Conservation (phyloP, 2,797 vertebrate species). For the Typhlichthys eigenmanni region DNA sequence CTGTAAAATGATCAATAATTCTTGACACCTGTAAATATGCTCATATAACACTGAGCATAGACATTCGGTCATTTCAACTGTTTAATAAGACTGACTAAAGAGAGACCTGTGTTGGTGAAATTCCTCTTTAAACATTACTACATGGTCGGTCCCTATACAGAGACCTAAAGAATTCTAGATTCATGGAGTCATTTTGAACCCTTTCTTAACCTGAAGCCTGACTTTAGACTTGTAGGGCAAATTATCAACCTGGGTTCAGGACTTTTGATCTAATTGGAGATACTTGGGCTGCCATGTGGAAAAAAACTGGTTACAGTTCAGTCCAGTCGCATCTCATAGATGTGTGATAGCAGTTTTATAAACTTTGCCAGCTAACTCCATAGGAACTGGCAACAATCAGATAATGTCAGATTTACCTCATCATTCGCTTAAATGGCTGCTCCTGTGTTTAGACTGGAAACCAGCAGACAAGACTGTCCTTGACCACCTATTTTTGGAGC, state of each 20-base stretch:
- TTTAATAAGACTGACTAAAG: slow-evolving; percentile 3
- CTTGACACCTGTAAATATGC: slow-evolving; percentile 37
- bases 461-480: slow-evolving; percentile 75
- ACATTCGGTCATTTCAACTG: slow-evolving; percentile 7
- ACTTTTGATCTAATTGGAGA: slow-evolving; percentile 68
- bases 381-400: slow-evolving; percentile 77
- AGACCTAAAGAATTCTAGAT: slow-evolving; percentile 32
- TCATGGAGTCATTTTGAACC: slow-evolving; percentile 45
- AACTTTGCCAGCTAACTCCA: slow-evolving; percentile 69
- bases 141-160: slow-evolving; percentile 13
- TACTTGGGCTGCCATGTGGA: slow-evolving; percentile 71
- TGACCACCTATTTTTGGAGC: slow-evolving; percentile 76
- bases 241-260: slow-evolving; percentile 44
- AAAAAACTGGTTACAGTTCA: slow-evolving; percentile 68
- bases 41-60: slow-evolving; percentile 30
- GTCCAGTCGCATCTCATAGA: slow-evolving; percentile 78
- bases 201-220: slow-evolving; percentile 28
- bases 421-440: slow-evolving; percentile 66
- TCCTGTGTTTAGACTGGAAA: slow-evolving; percentile 75
- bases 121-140: slow-evolving; percentile 16
- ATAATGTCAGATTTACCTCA: slow-evolving; percentile 74
- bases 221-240: slow-evolving; percentile 55
- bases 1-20: slow-evolving; percentile 39
- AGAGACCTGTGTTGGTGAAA: slow-evolving; percentile 20
- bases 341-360: slow-evolving; percentile 77